Percentiles rank a stretch among this genome's conserved stretches.
These are phyloP conservation scores for Momotus momota DNA, from an alignment of 2,797 vertebrate species.

Conservation along the genomic window DNA sequence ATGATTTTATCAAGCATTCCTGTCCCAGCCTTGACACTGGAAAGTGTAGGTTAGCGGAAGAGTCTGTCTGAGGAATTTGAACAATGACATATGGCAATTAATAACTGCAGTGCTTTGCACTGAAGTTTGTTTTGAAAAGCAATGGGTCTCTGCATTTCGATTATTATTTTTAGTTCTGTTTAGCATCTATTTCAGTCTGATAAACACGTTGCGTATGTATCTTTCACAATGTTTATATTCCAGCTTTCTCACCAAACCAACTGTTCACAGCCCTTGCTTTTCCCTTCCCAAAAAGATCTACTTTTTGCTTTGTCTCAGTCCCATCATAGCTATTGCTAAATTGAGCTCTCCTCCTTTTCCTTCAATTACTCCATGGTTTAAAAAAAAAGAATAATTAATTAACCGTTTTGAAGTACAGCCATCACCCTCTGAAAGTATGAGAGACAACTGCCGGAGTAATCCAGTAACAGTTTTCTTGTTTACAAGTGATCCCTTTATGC, in stretches of 20 bases:
- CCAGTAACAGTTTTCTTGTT: background rate
- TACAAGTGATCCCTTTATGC: background rate
- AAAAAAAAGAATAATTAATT: background rate
- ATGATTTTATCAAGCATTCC: background rate
- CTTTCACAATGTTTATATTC: slow-evolving; percentile 50
- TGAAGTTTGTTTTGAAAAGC: slow-evolving; percentile 21
- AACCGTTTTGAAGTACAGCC: background rate
- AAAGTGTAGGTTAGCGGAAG: background rate
- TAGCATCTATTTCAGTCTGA: slow-evolving; percentile 33
- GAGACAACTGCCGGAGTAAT: background rate
- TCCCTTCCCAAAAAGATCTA: background rate
- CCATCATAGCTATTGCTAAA: background rate
- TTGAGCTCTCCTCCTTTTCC: background rate
- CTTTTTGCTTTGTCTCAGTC: background rate
- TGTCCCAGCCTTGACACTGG: background rate
- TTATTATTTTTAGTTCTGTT: slow-evolving; percentile 31
- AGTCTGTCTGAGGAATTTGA: background rate
- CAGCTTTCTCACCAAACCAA: slow-evolving; percentile 56
- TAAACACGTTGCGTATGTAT: slow-evolving; percentile 2
- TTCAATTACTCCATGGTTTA: background rate
- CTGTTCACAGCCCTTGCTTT: slow-evolving; percentile 33
- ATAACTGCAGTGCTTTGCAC: background rate
- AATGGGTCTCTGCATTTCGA: background rate
- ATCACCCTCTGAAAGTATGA: background rate
- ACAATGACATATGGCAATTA: background rate